Base-by-base conservation (phyloP, 2,797 vertebrate species). In the Xerus rutilus region DNA sequence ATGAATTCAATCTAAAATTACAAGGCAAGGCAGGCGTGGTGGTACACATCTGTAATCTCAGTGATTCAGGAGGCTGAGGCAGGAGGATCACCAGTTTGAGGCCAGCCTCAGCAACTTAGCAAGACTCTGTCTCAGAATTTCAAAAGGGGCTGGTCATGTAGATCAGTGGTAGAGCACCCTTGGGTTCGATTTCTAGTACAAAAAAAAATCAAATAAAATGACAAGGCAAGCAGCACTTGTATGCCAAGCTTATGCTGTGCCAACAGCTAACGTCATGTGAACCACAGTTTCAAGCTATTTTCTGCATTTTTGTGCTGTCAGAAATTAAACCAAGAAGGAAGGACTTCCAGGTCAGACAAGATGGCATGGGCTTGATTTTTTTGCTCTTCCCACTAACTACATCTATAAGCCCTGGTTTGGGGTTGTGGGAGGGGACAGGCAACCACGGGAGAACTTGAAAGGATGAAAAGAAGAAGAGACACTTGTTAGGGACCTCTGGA, bases 1-100 rank as follows among this genome's bases (percentile, higher is more conserved):
- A 72, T 95, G 67, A 64, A 92, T 74, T 83, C 17, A 85, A 10
- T 74, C 59, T 69, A 76, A 95, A 91, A 74, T 86, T 65, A 72
- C 28, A 76, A 78, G 91, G 45, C 45, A 62, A 21, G 59, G 8
- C 18, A 9, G 59, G 59, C 1, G 7, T 57, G 18, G 54, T 62
- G 23, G 21, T 4, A 11, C 59, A 62, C 9, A 11, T 62, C 59
- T 25, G 5, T 57, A 62, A 62, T 62, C 23, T 9, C 59, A 62
- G 59, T 5, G 23, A 62, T 23, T 62, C 9, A 62, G 59, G 59
- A 25, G 9, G 23, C 59, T 62, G 59, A 62, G 23, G 59, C 59
- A 62, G 59, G 59, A 62, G 23, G 23, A 62, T 62, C 23, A 62
- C 59, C 8, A 25, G 59, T 62, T 62, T 62, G 59, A 62, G 23